A percentile compares a stretch with the other conserved stretches of the same genome.
Evolutionary conservation across 2,888 invertebrate species (phyloP).

Genomic region (Metacarcinus magister): DNA sequence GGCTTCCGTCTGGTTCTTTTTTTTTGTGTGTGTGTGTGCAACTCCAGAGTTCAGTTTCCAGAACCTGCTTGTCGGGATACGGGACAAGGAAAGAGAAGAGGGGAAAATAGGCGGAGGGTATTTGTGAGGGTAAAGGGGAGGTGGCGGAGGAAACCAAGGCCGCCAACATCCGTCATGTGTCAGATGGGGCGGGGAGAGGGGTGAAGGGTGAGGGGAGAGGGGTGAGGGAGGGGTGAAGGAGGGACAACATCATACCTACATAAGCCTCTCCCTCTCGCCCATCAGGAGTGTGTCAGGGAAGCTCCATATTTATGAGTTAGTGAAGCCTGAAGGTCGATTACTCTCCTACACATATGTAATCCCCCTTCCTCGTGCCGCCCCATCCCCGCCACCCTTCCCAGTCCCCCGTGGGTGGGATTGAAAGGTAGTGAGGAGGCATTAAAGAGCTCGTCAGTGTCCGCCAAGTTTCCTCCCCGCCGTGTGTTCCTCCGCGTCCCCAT

Average conservation of each 20-base stretch:
- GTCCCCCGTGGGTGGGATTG: neutral
- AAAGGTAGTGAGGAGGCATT: neutral
- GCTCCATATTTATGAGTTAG: neutral
- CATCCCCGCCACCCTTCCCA: neutral
- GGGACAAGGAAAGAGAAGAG: neutral
- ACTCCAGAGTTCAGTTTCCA: too few relatives aligned
- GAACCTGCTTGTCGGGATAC: neutral
- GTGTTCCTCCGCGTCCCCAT: neutral
- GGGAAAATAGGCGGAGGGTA: neutral
- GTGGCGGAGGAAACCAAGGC: neutral
- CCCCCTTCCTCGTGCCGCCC: neutral
- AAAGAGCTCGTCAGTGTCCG: neutral
- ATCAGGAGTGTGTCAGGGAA: neutral
- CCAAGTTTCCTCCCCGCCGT: neutral
- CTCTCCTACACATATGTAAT: neutral
- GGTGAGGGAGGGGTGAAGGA: neutral
- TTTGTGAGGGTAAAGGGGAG: neutral
- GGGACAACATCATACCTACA: neutral
- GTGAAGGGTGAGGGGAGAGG: neutral
- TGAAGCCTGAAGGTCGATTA: constrained; percentile 4
- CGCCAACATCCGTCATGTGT: neutral
- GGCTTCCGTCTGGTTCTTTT: too few relatives aligned
- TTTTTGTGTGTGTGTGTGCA: too few relatives aligned
- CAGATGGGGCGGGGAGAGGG: neutral
- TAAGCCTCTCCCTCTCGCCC: neutral